phyloP scores from a whole-genome alignment of 2,113 vertebrate species.

The Dinomys branickii region DNA sequence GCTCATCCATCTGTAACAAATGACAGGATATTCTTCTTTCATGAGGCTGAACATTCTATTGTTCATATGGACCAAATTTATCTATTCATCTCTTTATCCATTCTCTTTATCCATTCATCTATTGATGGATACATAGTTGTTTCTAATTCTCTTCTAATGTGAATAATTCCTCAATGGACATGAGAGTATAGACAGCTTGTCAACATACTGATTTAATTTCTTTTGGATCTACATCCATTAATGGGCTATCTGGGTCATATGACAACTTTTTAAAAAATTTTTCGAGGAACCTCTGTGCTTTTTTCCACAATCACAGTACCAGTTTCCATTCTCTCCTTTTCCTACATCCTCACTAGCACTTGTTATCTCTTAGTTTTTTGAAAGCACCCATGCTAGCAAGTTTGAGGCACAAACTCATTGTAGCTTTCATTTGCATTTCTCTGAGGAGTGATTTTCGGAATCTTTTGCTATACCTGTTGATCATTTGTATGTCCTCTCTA shows the following conservation, averaged over 20 bases:
- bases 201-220: not conserved
- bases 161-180: not conserved
- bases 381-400: not conserved
- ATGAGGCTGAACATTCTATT: not conserved
- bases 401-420: not conserved
- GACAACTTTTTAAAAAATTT: not conserved
- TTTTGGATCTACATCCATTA: not conserved
- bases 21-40: not conserved
- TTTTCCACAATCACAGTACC: not conserved
- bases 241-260: not conserved
- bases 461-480: not conserved
- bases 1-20: not conserved
- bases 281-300: not conserved
- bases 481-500: not conserved
- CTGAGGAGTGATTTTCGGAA: not conserved
- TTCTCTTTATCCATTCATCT: not conserved
- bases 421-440: not conserved
- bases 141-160: not conserved
- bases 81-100: not conserved
- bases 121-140: not conserved
- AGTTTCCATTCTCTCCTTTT: not conserved
- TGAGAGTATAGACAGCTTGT: not conserved
- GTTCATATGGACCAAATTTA: not conserved
- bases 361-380: not conserved
- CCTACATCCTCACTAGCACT: not conserved